phyloP scores from a whole-genome alignment of 1,140 invertebrate genomes.

The Drosophila yakuba region DNA sequence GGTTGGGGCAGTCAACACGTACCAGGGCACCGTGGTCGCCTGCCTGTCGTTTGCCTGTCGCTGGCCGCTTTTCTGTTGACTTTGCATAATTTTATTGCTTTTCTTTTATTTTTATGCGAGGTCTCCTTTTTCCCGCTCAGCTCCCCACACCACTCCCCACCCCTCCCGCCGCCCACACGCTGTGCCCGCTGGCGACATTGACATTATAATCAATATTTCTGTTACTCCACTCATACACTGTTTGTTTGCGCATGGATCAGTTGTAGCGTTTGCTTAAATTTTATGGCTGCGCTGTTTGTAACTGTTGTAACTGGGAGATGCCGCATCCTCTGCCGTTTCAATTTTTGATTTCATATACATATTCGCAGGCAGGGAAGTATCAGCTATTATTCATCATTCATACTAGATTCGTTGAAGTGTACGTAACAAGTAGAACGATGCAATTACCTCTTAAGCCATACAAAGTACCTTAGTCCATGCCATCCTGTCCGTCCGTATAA shows the following conservation, averaged over 20 bases:
- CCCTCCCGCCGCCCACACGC: not conserved
- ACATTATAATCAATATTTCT: slow-evolving; percentile 82
- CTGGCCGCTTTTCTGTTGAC: slow-evolving; percentile 77
- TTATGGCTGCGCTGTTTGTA: not conserved
- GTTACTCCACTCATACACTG: slow-evolving; percentile 52
- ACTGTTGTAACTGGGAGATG: slow-evolving; percentile 12
- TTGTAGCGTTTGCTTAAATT: slow-evolving; percentile 20
- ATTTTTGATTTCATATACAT: not conserved
- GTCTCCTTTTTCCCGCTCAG: slow-evolving; percentile 35
- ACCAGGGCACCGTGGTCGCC: slow-evolving; percentile 65
- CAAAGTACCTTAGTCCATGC: too few relatives aligned
- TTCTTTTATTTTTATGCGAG: slow-evolving; percentile 81
- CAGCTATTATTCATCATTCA: too few relatives aligned
- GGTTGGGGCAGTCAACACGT: slow-evolving; percentile 60
- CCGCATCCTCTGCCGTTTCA: not conserved
- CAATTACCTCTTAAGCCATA: too few relatives aligned
- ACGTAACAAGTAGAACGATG: too few relatives aligned
- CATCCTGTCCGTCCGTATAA: too few relatives aligned
- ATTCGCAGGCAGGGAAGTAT: too few relatives aligned
- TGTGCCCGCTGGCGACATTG: slow-evolving; percentile 58
- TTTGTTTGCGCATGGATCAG: slow-evolving; percentile 3
- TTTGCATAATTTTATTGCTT: slow-evolving; percentile 83
- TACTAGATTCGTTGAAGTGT: too few relatives aligned
- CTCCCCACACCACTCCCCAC: not conserved
- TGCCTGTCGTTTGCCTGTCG: slow-evolving; percentile 51